These are phyloP conservation scores for Sinonovacula constricta DNA, from an alignment of 1,140 invertebrate genomes.

Conservation along the genomic window DNA sequence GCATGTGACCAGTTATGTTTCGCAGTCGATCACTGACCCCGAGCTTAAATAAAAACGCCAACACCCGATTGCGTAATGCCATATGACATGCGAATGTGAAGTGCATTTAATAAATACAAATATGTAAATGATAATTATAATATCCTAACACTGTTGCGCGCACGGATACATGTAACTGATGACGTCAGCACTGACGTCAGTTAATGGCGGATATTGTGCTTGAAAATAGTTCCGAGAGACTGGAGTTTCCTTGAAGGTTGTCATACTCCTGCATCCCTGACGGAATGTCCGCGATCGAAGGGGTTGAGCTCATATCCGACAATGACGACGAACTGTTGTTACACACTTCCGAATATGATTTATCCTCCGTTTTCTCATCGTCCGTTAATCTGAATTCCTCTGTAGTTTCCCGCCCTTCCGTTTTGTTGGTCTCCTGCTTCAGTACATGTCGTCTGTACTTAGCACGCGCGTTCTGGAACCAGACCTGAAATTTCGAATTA, in stretches of 20 bases:
- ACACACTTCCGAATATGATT: conserved; percentile 40
- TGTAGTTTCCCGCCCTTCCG: conserved; percentile 19
- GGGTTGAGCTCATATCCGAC: conserved; percentile 56
- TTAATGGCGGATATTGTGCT: conserved; percentile 54
- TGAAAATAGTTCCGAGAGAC: conserved; percentile 56
- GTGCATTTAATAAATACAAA: not conserved
- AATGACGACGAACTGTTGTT: conserved; percentile 53
- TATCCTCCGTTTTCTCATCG: conserved; percentile 50
- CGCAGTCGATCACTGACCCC: no score
- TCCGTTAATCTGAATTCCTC: conserved; percentile 43
- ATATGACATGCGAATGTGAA: no score
- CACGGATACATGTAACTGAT: not conserved
- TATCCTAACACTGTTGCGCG: not conserved
- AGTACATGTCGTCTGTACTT: conserved; percentile 96
- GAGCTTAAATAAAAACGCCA: no score
- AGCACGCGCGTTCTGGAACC: conserved; percentile 98
- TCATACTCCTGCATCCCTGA: conserved; percentile 40
- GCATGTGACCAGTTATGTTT: no score
- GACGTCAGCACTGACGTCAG: conserved; percentile 12
- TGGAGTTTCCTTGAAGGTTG: conserved; percentile 19
- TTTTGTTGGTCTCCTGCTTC: conserved; percentile 84
- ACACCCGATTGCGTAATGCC: no score
- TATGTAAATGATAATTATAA: not conserved
- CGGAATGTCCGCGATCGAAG: conserved; percentile 53
- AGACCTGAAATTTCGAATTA: no score